phyloP scores from a whole-genome alignment of 1,140 invertebrate species.

The Brachionus rubens region DNA sequence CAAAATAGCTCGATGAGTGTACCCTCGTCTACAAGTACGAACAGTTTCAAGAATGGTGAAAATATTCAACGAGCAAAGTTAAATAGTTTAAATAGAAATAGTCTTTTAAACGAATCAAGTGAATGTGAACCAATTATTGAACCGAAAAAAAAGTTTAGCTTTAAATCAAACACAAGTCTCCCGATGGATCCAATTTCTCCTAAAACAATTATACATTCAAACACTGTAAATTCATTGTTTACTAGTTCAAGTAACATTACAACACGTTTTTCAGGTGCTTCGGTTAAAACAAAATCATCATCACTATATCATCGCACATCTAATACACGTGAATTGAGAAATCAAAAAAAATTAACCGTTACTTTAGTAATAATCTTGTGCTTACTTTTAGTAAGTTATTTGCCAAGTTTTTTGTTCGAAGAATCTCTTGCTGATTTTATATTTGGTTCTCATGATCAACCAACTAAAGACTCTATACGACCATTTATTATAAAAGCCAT shows the following conservation, averaged over 20 bases:
- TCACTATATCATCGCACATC: slow-evolving; percentile 25
- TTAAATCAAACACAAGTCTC: not conserved
- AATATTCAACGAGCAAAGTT: not conserved
- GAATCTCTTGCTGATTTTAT: slow-evolving; percentile 21
- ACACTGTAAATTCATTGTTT: not conserved
- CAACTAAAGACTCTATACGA: not conserved
- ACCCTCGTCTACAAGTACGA: not conserved
- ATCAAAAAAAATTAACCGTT: slow-evolving; percentile 36
- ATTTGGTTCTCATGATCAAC: slow-evolving; percentile 28
- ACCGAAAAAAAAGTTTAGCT: not conserved
- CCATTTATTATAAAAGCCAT: slow-evolving; percentile 37
- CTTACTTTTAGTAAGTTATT: slow-evolving; percentile 28
- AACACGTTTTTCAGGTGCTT: not conserved
- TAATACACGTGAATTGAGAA: slow-evolving; percentile 23
- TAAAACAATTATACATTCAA: not conserved
- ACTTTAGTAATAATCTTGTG: slow-evolving; percentile 38
- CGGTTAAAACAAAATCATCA: not conserved
- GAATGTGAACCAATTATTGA: not conserved
- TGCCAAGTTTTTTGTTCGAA: slow-evolving; percentile 44
- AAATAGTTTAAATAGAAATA: not conserved
- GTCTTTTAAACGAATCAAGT: not conserved
- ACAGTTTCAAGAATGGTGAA: not conserved
- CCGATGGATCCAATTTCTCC: not conserved
- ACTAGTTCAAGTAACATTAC: not conserved
- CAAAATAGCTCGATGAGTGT: slow-evolving; percentile 35